These are phyloP conservation scores for Struthio camelus DNA, from an alignment of 2,113 vertebrate species.

Conservation along the genomic window DNA sequence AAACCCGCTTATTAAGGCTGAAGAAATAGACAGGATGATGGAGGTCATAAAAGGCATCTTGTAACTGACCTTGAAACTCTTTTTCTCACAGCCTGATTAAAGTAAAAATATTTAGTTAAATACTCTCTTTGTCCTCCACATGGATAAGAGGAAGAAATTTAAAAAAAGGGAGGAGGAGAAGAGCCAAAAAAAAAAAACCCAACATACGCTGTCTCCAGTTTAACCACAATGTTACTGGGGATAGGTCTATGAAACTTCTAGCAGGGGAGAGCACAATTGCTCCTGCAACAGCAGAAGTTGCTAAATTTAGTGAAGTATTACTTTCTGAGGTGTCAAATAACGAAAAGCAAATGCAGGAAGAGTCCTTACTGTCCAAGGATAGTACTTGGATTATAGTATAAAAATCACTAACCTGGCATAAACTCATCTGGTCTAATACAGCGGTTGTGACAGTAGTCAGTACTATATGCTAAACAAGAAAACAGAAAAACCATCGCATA, in stretches of 20 bases:
- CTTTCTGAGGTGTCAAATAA: constrained; percentile 34
- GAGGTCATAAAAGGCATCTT: constrained; percentile 61
- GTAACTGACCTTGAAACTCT: constrained; percentile 60
- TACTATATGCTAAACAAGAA: neutral
- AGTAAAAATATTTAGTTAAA: constrained; percentile 59
- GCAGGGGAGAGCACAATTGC: constrained; percentile 46
- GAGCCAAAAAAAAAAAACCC: constrained; percentile 53
- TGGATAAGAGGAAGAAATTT: constrained; percentile 37
- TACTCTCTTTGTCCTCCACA: constrained; percentile 53
- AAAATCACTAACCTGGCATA: constrained; percentile 36
- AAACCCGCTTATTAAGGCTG: constrained; percentile 19
- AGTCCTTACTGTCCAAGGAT: constrained; percentile 8
- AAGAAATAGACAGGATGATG: constrained; percentile 54
- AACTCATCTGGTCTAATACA: neutral
- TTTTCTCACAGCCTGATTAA: constrained; percentile 60
- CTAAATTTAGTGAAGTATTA: constrained; percentile 45
- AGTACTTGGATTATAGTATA: neutral
- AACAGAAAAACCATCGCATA: neutral
- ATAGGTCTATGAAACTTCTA: constrained; percentile 60
- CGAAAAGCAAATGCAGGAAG: constrained; percentile 24
- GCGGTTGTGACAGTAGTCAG: constrained; percentile 8
- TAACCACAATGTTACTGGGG: constrained; percentile 64
- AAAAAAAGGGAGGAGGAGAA: neutral
- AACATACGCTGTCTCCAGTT: constrained; percentile 61
- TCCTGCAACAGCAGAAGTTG: constrained; percentile 56